Evolutionary conservation across 2,113 vertebrate genomes (phyloP).

Genomic region (Lanius collurio): DNA sequence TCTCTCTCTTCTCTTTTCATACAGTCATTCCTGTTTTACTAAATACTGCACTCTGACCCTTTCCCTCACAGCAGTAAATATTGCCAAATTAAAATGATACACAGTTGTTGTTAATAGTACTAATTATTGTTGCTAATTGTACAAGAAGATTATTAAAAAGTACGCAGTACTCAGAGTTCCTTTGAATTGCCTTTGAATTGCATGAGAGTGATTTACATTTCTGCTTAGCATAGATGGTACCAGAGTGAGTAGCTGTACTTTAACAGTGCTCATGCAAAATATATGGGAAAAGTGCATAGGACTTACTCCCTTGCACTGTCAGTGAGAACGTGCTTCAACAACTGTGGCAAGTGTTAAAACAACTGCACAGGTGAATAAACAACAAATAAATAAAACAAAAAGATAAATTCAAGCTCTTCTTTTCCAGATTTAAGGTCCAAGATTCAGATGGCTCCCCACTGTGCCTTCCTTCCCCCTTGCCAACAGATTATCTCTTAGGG

Average conservation of each 20-base stretch:
- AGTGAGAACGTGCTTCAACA: not conserved
- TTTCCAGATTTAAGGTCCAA: not conserved
- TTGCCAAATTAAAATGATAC: not conserved
- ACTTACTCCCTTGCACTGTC: not conserved
- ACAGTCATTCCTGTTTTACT: not conserved
- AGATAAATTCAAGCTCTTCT: not conserved
- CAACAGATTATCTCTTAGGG: not conserved
- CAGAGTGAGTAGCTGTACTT: not conserved
- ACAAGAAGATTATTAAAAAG: not conserved
- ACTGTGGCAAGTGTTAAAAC: not conserved
- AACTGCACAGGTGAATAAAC: not conserved
- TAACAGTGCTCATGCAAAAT: not conserved
- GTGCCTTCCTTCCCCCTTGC: not conserved
- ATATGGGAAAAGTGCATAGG: not conserved
- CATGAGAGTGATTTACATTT: not conserved
- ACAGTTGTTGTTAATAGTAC: not conserved
- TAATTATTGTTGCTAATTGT: not conserved
- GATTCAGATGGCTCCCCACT: fast-evolving
- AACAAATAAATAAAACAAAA: not conserved
- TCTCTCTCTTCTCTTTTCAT: not conserved
- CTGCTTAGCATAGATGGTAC: not conserved
- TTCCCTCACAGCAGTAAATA: not conserved
- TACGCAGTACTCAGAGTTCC: not conserved
- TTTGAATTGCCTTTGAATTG: not conserved
- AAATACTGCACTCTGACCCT: not conserved